Base-by-base conservation (phyloP, 2,113 vertebrate species). In the Xerus inauris region DNA sequence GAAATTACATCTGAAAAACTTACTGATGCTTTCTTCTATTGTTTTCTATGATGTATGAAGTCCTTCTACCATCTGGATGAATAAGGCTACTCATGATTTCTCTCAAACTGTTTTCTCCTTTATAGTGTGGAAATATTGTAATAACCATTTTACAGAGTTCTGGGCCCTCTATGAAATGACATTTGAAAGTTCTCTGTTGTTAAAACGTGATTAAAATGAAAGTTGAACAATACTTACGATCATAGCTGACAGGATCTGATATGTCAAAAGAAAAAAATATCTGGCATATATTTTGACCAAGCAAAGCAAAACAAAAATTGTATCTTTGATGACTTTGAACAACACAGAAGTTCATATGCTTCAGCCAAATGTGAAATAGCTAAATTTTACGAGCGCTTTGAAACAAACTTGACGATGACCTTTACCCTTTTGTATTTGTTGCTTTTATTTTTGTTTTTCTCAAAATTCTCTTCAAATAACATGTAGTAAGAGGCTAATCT, bases 131-230 rank as follows among this genome's bases (percentile, higher is more conserved):
- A 87, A 94, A 40, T 65, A 38, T 14, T 64, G 12, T 38, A 57
- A 69, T 40, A 93, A 75, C 35, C 35, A 76, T 69, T 89, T 80
- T 90, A 6, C 75, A 51, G 11, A 79, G 51, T 85, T 87, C 69
- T 59, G 17, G 13, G 19, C 32, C 65, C 64, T 80, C n/a, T 69
- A 8, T 47, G 32, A 59, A 32, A 54, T 80, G 35, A 83, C 14
- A 59, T 67, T 76, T 86, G 75, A 83, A 91, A 87, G 22, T 2
- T 92, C 87, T 69, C 67, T 88, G 38, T 76, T 72, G 54, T 88
- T 32, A 57, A 8, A 96, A 85, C 65, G 26, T 59, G 32, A 69
- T 87, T 91, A 95, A 95, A 82, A 69, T 79, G 12, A 71, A 96
- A 93, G 9, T 72, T 81, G 42, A 86, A 35, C 49, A 51, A 82